These are phyloP conservation scores for Campoplex nolae DNA, from an alignment of 2,888 invertebrate genomes.

Conservation along the genomic window DNA sequence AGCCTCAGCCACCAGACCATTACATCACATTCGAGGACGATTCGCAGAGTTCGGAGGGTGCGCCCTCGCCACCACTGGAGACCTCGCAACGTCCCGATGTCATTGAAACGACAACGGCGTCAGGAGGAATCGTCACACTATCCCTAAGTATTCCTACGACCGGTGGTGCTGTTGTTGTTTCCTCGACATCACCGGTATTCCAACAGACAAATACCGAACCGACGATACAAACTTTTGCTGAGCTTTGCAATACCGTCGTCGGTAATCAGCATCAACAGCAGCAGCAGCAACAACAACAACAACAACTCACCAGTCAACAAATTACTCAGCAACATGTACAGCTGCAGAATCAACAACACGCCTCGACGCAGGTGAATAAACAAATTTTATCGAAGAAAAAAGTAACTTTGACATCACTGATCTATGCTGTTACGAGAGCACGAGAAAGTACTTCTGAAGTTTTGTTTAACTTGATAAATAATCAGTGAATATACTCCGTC, in stretches of 20 bases:
- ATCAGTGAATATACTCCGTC: neutral
- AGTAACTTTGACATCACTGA: no score
- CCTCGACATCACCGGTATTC: constrained; percentile 85
- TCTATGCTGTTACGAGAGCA: no score
- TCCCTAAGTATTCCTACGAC: constrained; percentile 87
- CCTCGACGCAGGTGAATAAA: constrained; percentile 78
- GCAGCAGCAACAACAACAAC: constrained; percentile 77
- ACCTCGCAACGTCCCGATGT: constrained; percentile 85
- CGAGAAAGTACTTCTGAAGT: no score
- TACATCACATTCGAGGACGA: constrained; percentile 96
- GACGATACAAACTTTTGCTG: constrained; percentile 85
- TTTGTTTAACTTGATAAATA: no score
- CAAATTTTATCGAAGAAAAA: neutral
- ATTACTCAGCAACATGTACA: constrained; percentile 66
- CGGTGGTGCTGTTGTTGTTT: constrained; percentile 85
- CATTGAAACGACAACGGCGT: constrained; percentile 87
- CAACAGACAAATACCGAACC: constrained; percentile 78
- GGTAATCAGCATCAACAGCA: constrained; percentile 79
- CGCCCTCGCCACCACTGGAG: constrained; percentile 85
- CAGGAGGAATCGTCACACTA: constrained; percentile 89
- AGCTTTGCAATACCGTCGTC: constrained; percentile 87
- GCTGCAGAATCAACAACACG: constrained; percentile 73
- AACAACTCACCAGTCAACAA: constrained; percentile 72
- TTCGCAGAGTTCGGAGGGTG: constrained; percentile 91
- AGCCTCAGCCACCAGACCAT: constrained; percentile 94